Conservation (phyloP, 2,888 invertebrate species). For the Cordilura impudica region DNA sequence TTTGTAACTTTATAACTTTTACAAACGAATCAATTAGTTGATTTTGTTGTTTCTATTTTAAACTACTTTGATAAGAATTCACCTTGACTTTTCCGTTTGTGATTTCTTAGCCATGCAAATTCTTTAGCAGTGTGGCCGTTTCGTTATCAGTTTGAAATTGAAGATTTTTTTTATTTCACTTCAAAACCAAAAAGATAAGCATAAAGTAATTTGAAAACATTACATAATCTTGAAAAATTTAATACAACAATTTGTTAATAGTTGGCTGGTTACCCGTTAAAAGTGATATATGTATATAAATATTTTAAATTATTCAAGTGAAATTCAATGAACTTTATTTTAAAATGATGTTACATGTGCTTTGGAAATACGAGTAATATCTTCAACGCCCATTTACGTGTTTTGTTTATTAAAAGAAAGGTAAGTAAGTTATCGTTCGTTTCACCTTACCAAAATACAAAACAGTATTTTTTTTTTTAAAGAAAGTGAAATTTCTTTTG, state of each 20-base stretch:
- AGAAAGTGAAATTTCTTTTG: conserved; percentile 49
- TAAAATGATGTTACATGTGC: conserved; percentile 36
- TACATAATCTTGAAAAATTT: background rate
- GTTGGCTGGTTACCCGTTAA: no score
- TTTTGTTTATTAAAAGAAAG: background rate
- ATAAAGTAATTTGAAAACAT: background rate
- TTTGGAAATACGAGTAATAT: conserved; percentile 16
- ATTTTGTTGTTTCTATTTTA: background rate
- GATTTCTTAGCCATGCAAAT: background rate
- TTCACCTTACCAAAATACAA: conserved; percentile 19
- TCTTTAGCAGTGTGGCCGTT: conserved; percentile 6
- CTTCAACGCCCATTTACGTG: conserved; percentile 40
- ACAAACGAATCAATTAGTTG: background rate
- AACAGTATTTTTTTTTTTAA: conserved; percentile 7
- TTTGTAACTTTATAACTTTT: no score
- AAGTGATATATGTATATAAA: conserved; percentile 3
- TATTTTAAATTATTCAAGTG: conserved; percentile 26
- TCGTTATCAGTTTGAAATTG: conserved; percentile 3
- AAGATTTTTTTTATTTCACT: background rate
- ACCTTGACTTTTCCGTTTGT: background rate
- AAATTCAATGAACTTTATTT: conserved; percentile 33
- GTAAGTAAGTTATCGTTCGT: conserved; percentile 1
- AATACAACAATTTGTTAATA: background rate
- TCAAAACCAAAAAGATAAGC: background rate
- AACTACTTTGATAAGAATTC: conserved; percentile 2